phyloP scores from a whole-genome alignment of 2,888 invertebrate species.

The Anagyrus pseudococci region DNA sequence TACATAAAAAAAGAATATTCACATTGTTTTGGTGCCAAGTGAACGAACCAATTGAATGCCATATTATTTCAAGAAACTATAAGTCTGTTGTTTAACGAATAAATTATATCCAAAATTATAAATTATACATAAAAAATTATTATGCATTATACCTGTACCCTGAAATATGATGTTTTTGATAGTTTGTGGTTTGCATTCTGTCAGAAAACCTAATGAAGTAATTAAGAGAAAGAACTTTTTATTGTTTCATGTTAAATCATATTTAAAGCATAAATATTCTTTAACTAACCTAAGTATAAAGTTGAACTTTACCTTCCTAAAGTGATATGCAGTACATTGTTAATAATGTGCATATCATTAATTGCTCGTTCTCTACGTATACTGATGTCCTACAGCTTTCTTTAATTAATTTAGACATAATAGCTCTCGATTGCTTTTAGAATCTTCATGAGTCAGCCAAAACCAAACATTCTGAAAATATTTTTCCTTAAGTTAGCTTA shows the following conservation, averaged over 20 bases:
- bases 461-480: slow-evolving; percentile 27
- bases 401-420: slow-evolving; percentile 16
- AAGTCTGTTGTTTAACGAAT: background rate
- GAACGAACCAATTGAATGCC: slow-evolving; percentile 19
- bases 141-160: slow-evolving; percentile 28
- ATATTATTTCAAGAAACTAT: background rate
- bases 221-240: slow-evolving; percentile 27
- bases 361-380: slow-evolving; percentile 10
- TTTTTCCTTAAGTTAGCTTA: slow-evolving; percentile 17
- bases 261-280: slow-evolving; percentile 7
- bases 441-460: slow-evolving; percentile 18
- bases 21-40: slow-evolving; percentile 24
- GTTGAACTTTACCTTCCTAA: slow-evolving; percentile 27
- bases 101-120: slow-evolving; percentile 7
- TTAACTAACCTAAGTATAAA: slow-evolving; percentile 21
- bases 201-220: slow-evolving; percentile 27
- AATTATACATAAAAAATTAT: slow-evolving; percentile 14
- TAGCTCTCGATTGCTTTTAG: slow-evolving; percentile 13
- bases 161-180: slow-evolving; percentile 26
- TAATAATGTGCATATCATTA: slow-evolving; percentile 18
- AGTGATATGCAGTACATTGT: slow-evolving; percentile 13
- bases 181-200: slow-evolving; percentile 29
- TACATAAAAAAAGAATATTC: background rate
- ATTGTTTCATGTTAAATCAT: slow-evolving; percentile 14
- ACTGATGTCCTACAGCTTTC: slow-evolving; percentile 6